Evolutionary conservation across 2,888 invertebrate genomes (phyloP).

Genomic region (Palloptera scutellata): DNA sequence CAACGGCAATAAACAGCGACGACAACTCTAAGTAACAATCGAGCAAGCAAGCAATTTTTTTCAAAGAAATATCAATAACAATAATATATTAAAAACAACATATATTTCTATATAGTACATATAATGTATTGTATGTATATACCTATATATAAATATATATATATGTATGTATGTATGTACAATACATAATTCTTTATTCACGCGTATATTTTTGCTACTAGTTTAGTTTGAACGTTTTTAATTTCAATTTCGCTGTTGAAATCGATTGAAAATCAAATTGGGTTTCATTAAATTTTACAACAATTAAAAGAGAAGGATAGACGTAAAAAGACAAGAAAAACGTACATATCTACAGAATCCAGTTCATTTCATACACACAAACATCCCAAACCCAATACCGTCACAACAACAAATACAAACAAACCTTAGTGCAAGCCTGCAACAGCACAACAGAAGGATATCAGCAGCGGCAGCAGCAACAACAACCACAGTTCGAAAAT

Average conservation of each 20-base stretch:
- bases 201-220: slow-evolving; percentile 20
- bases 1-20: background rate
- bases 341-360: slow-evolving; percentile 19
- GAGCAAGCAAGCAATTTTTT: slow-evolving; percentile 5
- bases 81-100: background rate
- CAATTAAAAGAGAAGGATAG: slow-evolving; percentile 3
- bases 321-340: background rate
- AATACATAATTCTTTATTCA: slow-evolving; percentile 3
- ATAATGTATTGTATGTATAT: background rate
- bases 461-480: slow-evolving; percentile 10
- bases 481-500: slow-evolving; percentile 1
- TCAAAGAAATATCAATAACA: slow-evolving; percentile 15
- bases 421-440: background rate
- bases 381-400: slow-evolving; percentile 2
- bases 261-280: slow-evolving; percentile 21
- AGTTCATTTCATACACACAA: slow-evolving; percentile 56
- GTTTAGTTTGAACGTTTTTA: background rate
- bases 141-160: background rate
- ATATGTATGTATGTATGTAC: background rate
- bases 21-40: background rate
- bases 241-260: slow-evolving; percentile 3
- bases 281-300: slow-evolving; percentile 19
- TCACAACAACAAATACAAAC: slow-evolving; percentile 8
- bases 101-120: too few relatives aligned
- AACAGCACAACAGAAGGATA: background rate